Evolutionary conservation across 1,140 invertebrate genomes (phyloP).

Genomic region (Phthorimaea operculella): DNA sequence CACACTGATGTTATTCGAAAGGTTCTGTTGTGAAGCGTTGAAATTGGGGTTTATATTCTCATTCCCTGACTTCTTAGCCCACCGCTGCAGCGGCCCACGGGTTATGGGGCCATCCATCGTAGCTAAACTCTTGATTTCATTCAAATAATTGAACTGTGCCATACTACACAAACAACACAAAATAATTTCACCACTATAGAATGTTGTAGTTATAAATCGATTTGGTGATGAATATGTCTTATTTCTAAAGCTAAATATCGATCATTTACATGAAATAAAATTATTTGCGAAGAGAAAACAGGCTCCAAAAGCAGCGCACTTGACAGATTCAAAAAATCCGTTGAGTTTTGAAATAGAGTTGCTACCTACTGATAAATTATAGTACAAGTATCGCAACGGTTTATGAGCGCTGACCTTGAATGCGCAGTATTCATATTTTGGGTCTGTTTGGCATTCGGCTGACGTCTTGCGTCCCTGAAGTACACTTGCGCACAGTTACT

Average conservation of each 20-base stretch:
- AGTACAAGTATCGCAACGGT: no score
- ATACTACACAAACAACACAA: constrained; percentile 54
- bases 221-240: not conserved
- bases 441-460: no score
- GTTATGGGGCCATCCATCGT: constrained; percentile 81
- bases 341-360: constrained; percentile 3
- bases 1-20: constrained; percentile 59
- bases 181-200: not conserved
- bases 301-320: not conserved
- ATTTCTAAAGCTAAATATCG: not conserved
- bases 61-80: constrained; percentile 75
- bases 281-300: not conserved
- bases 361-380: not conserved
- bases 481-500: no score
- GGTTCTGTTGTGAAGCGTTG: constrained; percentile 52
- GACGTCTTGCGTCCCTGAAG: no score
- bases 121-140: constrained; percentile 80
- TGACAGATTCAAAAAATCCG: constrained; percentile 4
- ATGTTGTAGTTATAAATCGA: not conserved
- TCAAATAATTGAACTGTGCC: constrained; percentile 82
- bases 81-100: constrained; percentile 80
- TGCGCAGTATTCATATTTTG: no score
- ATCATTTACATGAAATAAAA: not conserved
- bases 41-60: constrained; percentile 52
- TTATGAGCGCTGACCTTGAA: no score